Evolutionary conservation across 2,113 vertebrate genomes (phyloP), one percentile per base, ranked within the genome.

Genomic region (Pluvialis apricaria): DNA sequence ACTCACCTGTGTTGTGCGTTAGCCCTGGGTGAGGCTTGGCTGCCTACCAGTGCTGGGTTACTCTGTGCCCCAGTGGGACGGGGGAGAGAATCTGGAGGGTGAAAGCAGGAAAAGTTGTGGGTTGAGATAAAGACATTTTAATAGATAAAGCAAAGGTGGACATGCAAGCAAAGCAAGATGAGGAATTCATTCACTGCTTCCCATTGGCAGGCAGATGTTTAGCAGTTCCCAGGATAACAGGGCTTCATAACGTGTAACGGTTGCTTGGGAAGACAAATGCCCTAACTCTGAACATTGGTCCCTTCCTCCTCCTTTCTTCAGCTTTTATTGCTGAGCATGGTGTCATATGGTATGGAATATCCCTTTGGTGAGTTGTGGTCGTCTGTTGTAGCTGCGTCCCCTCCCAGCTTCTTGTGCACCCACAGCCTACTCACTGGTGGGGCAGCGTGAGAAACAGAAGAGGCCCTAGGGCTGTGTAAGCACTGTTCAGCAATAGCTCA

Each of bases 391-490:
- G 18, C 10, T 68, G 42, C 40, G 18, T 36, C 4, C 36, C 10
- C 11, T 40, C 26, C 18, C 31, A 49, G 0, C 4, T 73, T 40
- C 20, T 49, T 79, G 16, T 24, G 44, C 13, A 12, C 10, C 15
- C 12, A 2, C 5, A 57, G 9, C 28, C 29, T 55, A 4, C 47
- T 44, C 0, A 0, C 22, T 34, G 47, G 4, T 5, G 5, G 13
- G 28, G 20, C 26, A 61, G 34, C 5, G 3, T 29, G 18, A 61
- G 45, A 38, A 34, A 11, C 18, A 24, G n/a, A 20, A 31, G 14
- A 61, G 28, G 16, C 47, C 13, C 2, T 34, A 29, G 13, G 32
- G 14, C 36, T 45, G 6, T 44, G 15, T 62, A 25, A 51, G 42
- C 25, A 6, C 32, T 57, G 24, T 15, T 85, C 28, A n/a, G 7